Percentiles rank a stretch among this genome's conserved stretches.
phyloP scores from a whole-genome alignment of 2,888 invertebrate genomes.

The Xestobium rufovillosum region DNA sequence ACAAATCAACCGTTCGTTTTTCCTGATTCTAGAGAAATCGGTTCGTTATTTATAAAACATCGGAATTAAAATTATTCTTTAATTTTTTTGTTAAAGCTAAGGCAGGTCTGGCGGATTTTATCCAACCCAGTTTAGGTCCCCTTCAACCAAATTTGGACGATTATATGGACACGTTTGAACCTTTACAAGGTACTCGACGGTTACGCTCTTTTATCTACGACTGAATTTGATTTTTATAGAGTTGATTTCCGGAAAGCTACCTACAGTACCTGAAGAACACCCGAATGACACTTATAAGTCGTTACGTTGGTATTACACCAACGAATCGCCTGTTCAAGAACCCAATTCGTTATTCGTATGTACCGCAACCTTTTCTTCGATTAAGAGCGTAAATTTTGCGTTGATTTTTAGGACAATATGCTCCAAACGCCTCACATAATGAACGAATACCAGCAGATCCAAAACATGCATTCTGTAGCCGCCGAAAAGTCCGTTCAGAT shows the following conservation, averaged over 20 bases:
- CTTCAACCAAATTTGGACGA: constrained; percentile 95
- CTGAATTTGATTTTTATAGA: constrained; percentile 45
- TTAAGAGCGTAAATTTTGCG: too few species aligned
- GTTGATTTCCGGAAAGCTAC: constrained; percentile 50
- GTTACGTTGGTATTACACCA: constrained; percentile 34
- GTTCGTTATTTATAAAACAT: constrained; percentile 46
- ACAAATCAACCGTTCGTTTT: constrained; percentile 88
- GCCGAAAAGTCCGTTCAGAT: constrained; percentile 24
- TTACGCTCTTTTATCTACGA: too few species aligned
- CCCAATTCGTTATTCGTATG: too few species aligned
- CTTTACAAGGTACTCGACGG: constrained; percentile 77
- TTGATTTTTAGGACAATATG: too few species aligned
- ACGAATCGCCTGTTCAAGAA: too few species aligned
- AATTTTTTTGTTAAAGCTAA: constrained; percentile 52
- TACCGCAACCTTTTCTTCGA: too few species aligned
- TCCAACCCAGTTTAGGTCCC: constrained; percentile 96
- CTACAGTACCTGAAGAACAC: constrained; percentile 55
- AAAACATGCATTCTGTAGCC: too few species aligned
- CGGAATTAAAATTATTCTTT: neutral
- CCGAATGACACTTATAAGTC: too few species aligned
- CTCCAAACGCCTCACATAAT: constrained; percentile 25
- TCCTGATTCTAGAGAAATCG: constrained; percentile 94
- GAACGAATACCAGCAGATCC: constrained; percentile 42
- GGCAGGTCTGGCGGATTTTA: constrained; percentile 89
- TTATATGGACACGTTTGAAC: constrained; percentile 86